Evolutionary conservation across 2,888 invertebrate species (phyloP).

Genomic region (Drosophila limbata): DNA sequence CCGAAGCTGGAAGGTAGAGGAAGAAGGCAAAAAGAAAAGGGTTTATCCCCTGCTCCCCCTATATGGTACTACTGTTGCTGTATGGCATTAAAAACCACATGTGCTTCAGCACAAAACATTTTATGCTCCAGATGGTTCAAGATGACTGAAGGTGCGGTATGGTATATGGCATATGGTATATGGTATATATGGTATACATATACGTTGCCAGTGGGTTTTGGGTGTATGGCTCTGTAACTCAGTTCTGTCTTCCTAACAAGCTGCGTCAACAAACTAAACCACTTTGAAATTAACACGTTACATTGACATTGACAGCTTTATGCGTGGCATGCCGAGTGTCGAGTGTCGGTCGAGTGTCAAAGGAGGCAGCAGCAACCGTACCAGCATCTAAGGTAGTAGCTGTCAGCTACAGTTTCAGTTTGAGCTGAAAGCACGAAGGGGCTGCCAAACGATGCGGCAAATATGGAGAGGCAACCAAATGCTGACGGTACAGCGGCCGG

Average conservation of each 20-base stretch:
- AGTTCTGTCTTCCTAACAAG: conserved; percentile 65
- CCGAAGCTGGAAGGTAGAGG: conserved; percentile 21
- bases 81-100: conserved; percentile 71
- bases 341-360: conserved; percentile 42
- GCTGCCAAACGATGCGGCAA: conserved; percentile 67
- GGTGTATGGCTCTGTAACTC: conserved; percentile 9
- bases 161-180: no score
- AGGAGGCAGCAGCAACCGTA: conserved; percentile 13
- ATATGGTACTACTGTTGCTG: conserved; percentile 33
- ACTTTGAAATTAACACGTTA: conserved; percentile 82
- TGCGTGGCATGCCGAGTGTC: conserved; percentile 80
- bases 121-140: conserved; percentile 47
- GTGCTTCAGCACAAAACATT: conserved; percentile 66
- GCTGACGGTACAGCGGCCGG: conserved; percentile 51
- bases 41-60: conserved; percentile 13
- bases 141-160: conserved; percentile 12
- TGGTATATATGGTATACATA: not conserved
- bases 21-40: conserved; percentile 34
- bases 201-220: conserved; percentile 14
- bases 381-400: conserved; percentile 46
- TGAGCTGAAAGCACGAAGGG: conserved; percentile 41
- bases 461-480: conserved; percentile 49
- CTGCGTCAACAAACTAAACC: conserved; percentile 80
- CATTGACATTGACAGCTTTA: conserved; percentile 83
- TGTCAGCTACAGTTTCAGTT: conserved; percentile 69